Conservation (phyloP, 2,888 invertebrate genomes). For the Aphelenchoides bicaudatus region DNA sequence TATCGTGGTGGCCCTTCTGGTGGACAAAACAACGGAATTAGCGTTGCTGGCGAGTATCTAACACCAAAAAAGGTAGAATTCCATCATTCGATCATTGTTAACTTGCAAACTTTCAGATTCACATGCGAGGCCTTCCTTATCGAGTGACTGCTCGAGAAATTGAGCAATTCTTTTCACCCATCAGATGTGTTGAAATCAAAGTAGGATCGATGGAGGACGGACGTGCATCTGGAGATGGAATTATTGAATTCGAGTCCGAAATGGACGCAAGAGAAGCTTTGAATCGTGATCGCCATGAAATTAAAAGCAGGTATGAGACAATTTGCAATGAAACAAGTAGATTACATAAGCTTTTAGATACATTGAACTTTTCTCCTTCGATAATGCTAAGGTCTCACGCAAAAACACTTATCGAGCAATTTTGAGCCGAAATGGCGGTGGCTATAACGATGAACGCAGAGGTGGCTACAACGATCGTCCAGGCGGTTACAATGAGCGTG, state of each 20-base stretch:
- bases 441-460: no score
- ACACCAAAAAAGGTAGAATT: slow-evolving; percentile 14
- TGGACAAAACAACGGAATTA: background rate
- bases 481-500: no score
- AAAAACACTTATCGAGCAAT: slow-evolving; percentile 23
- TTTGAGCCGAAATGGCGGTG: no score
- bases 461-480: no score
- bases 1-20: slow-evolving; percentile 1
- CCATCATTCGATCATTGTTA: no score
- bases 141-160: slow-evolving; percentile 40
- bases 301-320: slow-evolving; percentile 23
- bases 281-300: slow-evolving; percentile 40
- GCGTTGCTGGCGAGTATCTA: slow-evolving; percentile 1
- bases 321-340: no score
- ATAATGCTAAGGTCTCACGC: slow-evolving; percentile 26
- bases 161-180: slow-evolving; percentile 48
- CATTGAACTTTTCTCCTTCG: slow-evolving; percentile 28
- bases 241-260: slow-evolving; percentile 43
- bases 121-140: slow-evolving; percentile 45
- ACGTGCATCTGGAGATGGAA: slow-evolving; percentile 51
- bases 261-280: slow-evolving; percentile 42
- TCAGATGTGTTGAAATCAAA: slow-evolving; percentile 40
- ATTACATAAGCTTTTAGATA: slow-evolving; percentile 22
- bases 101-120: no score
- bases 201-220: slow-evolving; percentile 37